A percentile compares a stretch with the other conserved stretches of the same genome.
These are phyloP conservation scores for Ramazzottius varieornatus DNA, from an alignment of 2,888 invertebrate genomes.

Conservation along the genomic window DNA sequence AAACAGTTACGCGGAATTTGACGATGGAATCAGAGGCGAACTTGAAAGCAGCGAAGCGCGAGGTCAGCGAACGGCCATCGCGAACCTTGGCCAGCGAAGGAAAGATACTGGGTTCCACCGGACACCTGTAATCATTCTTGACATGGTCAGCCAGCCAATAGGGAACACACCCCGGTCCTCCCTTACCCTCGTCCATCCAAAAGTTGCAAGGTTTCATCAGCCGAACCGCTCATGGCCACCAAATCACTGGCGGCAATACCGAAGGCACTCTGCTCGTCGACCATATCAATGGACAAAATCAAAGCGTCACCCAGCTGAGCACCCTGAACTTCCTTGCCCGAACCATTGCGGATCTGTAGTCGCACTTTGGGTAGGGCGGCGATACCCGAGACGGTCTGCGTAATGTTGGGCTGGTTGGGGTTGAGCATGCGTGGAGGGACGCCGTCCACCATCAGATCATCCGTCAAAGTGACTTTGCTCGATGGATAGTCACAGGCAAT, in stretches of 20 bases:
- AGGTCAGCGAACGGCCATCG: conserved; percentile 10
- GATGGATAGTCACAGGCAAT: conserved; percentile 13
- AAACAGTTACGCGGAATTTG: conserved; percentile 12
- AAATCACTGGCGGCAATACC: conserved; percentile 12
- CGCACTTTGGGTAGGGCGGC: conserved; percentile 11
- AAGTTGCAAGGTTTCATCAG: conserved; percentile 11
- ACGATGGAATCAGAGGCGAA: conserved; percentile 12
- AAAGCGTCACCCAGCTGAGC: conserved; percentile 12
- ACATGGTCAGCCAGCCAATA: background rate
- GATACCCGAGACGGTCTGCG: conserved; percentile 11
- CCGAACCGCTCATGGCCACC: conserved; percentile 11
- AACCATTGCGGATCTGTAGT: conserved; percentile 10
- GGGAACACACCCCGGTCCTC: background rate
- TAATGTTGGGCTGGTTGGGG: conserved; percentile 8
- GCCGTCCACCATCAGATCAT: background rate
- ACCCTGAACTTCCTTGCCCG: conserved; percentile 11
- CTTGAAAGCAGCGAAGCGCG: conserved; percentile 12
- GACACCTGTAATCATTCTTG: conserved; percentile 9
- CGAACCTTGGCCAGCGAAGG: conserved; percentile 9
- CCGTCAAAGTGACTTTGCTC: conserved; percentile 10
- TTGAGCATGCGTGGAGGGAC: background rate
- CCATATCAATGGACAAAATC: conserved; percentile 11
- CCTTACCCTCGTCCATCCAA: conserved; percentile 12
- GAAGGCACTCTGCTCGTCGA: conserved; percentile 10
- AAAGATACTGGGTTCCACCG: conserved; percentile 11